Evolutionary conservation across 2,888 invertebrate genomes (phyloP), one percentile per base, ranked within the genome.

Genomic region (Arenicola marina): DNA sequence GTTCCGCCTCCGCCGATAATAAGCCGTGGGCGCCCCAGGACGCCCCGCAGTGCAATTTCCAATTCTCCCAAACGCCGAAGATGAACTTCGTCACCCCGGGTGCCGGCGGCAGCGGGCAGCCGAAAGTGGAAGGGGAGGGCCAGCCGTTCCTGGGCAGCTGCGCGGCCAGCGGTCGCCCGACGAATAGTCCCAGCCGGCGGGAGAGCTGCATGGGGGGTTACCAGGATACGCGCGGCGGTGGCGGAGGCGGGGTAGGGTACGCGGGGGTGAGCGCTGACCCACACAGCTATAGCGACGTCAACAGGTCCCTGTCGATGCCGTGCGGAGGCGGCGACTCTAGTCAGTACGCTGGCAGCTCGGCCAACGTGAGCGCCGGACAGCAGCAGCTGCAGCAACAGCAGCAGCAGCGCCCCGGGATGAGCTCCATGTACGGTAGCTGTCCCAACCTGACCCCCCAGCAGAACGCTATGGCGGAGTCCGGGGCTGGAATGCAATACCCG

Each of bases 371-470:
- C n/a, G n/a, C n/a, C n/a, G n/a, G n/a, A n/a, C n/a, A n/a, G n/a
- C n/a, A n/a, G n/a, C n/a, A n/a, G n/a, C n/a, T n/a, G n/a, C n/a
- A n/a, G n/a, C n/a, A n/a, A n/a, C n/a, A n/a, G n/a, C n/a, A 11
- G 7, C 48, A 11, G 26, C 48, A 48, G 26, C n/a, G n/a, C n/a
- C n/a, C n/a, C n/a, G n/a, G n/a, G n/a, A n/a, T n/a, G n/a, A 24
- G 48, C 48, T 21, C 15, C 15, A 48, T 48, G 48, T 48, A 48
- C 26, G 48, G 48, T 28, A 57, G 57, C 28, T 57, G 57, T 15
- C 57, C 57, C n/a, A 45, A 57, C 57, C 57, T 57, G 15, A 29
- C 31, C 7, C 45, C 57, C 18, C 57, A 43, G 29, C 45, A 33
- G 33, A 57, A 44, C n/a, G 11, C 26, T 21, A 11, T n/a, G 26